Conservation (phyloP, 2,797 vertebrate species). For the Picus viridis region DNA sequence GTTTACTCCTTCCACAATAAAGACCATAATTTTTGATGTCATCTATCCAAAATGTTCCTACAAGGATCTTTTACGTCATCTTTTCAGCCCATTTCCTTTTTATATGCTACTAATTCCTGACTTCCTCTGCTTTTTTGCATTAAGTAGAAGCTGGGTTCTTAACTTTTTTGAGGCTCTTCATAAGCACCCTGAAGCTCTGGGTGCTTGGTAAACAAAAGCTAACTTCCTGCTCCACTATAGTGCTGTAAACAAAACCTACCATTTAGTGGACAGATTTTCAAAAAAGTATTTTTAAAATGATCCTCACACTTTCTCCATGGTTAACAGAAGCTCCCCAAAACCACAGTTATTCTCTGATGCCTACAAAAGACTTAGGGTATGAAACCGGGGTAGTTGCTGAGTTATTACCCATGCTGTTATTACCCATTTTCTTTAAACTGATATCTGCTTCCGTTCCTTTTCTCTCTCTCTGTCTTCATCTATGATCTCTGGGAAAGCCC, state of each 20-base stretch:
- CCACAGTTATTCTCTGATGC: background rate
- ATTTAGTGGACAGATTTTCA: background rate
- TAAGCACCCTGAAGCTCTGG: accelerated
- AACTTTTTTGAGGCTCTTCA: background rate
- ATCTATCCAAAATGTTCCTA: too few species aligned
- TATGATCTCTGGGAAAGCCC: background rate
- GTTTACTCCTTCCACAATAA: too few species aligned
- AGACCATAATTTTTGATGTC: too few species aligned
- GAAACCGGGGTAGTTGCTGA: background rate
- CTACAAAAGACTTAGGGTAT: background rate
- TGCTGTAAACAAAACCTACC: accelerated
- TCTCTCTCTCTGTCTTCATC: background rate
- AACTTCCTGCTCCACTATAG: background rate
- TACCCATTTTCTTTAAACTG: background rate
- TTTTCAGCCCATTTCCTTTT: background rate
- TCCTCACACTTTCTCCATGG: background rate
- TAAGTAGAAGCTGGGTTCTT: background rate
- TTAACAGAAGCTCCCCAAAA: background rate
- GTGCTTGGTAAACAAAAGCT: background rate
- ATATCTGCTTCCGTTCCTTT: background rate
- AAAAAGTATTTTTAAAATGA: background rate
- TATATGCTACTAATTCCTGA: background rate
- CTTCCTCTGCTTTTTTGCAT: background rate
- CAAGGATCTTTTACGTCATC: too few species aligned
- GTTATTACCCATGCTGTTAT: background rate